A percentile compares a stretch with the other conserved stretches of the same genome.
Conservation (phyloP, 2,113 vertebrate species). For the Thalassoma bifasciatum region DNA sequence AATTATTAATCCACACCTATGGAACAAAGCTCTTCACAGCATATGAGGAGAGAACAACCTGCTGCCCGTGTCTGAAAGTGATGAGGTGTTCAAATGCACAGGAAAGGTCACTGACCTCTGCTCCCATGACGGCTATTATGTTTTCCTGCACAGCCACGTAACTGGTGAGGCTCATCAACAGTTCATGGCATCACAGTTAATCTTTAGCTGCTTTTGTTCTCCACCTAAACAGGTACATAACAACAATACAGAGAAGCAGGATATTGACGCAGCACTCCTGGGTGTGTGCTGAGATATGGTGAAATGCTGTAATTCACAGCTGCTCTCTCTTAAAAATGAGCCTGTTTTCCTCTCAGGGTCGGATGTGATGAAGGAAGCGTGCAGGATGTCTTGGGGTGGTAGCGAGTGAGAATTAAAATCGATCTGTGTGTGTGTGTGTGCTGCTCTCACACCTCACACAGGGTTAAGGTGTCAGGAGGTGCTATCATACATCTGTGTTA, state of each 20-base stretch:
- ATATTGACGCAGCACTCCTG: not conserved
- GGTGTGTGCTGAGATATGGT: not conserved
- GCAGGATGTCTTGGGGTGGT: conserved; percentile 31
- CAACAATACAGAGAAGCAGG: not conserved
- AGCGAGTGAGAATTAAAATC: conserved; percentile 52
- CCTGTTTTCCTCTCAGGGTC: conserved; percentile 10
- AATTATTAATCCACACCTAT: conserved; percentile 13
- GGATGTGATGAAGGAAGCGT: not conserved
- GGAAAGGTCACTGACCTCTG: conserved; percentile 41
- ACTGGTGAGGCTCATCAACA: conserved; percentile 33
- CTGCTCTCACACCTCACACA: conserved; percentile 23
- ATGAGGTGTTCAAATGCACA: conserved; percentile 26
- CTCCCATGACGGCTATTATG: conserved; percentile 34
- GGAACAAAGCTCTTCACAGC: conserved; percentile 5
- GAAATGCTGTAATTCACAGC: conserved; percentile 1
- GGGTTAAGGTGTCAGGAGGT: conserved; percentile 6
- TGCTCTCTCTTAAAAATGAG: not conserved
- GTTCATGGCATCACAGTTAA: conserved; percentile 35
- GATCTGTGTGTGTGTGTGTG: conserved; percentile 21
- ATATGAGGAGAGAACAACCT: not conserved
- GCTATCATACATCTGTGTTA: conserved; percentile 33
- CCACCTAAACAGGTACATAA: conserved; percentile 17
- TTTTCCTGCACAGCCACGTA: conserved; percentile 32
- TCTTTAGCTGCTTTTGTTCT: conserved; percentile 33
- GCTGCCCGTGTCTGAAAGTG: conserved; percentile 28